Base-by-base conservation (phyloP, 2,888 invertebrate genomes). In the Malthinus seriepunctatus region DNA sequence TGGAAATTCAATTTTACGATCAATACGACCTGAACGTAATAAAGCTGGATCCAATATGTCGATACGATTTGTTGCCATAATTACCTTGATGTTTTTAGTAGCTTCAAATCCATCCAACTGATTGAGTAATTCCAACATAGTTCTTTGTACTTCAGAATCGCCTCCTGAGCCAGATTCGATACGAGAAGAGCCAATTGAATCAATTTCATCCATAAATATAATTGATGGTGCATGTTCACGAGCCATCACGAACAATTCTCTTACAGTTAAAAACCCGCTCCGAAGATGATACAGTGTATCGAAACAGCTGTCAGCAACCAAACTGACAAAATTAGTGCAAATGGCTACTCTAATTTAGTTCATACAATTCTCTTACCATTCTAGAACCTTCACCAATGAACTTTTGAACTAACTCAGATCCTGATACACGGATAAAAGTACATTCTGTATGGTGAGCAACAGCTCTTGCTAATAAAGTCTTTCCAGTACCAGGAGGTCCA, bases 121-220 rank as follows among this genome's bases (percentile, higher is more conserved):
- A 82, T 99, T 99, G 9, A 99, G 82, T 64, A 99, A 81, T 78
- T 99, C 99, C 77, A 99, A 85, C 99, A 99, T 99, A 32, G 99
- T 99, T 75, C 99, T 86, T 81, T 99, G 99, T 32, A 99, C 99
- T 81, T 99, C 99, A 23, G 97, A 97, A 78, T 99, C 99, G 42
- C 97, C 97, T 62, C 97, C 96, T 45, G 97, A 96, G 39, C 97
- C 97, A 8, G 96, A 95, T 78, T 99, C 99, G 69, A 99, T 94
- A 77, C 99, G 89, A 23, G 97, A 95, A 0, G 98, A 98, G 58
- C 99, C 99, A 77, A 99, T 99, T 0, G 98, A 98, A 82, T 99
- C 99, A 68, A 99, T 99, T 85, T 99, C 98, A 76, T 99, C 99
- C 99, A 99, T 99, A 81, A 99, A 99, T 70, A 99, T 99, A 62